A percentile compares a stretch with the other conserved stretches of the same genome.
Conservation (phyloP, 2,888 invertebrate genomes). For the Lasius fuliginosus region DNA sequence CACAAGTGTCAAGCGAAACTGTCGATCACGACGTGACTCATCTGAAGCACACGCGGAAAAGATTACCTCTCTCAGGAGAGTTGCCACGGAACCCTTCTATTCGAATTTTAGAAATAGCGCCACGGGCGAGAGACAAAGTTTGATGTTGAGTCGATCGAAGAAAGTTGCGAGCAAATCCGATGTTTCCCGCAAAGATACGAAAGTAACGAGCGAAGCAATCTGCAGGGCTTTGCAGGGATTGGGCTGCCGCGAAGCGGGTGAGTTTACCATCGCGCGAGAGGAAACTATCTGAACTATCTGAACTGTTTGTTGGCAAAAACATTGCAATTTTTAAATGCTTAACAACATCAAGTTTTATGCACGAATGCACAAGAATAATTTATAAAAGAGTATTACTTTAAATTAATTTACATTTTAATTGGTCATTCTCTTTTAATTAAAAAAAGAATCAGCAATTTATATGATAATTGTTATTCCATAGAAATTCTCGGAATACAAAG, state of each 20-base stretch:
- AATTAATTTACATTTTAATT: conserved; percentile 14
- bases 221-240: conserved; percentile 42
- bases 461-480: neutral
- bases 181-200: conserved; percentile 37
- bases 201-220: conserved; percentile 14
- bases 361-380: neutral
- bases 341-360: neutral
- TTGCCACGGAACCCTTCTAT: neutral
- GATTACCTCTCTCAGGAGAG: conserved; percentile 23
- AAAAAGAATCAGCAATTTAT: neutral
- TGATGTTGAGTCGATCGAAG: conserved; percentile 36
- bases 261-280: conserved; percentile 8
- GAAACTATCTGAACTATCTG: neutral
- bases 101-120: conserved; percentile 32
- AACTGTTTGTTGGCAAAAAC: neutral
- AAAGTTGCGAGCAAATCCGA: neutral
- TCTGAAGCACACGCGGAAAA: neutral
- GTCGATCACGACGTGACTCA: conserved; percentile 25
- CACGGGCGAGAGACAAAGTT: conserved; percentile 33
- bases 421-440: neutral
- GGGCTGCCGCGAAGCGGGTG: neutral
- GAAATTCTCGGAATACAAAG: neutral
- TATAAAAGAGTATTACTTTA: neutral
- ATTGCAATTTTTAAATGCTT: conserved; percentile 11
- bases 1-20: neutral